A percentile compares a stretch with the other conserved stretches of the same genome.
These are phyloP conservation scores for Verasper variegatus DNA, from an alignment of 2,113 vertebrate species.

Conservation along the genomic window DNA sequence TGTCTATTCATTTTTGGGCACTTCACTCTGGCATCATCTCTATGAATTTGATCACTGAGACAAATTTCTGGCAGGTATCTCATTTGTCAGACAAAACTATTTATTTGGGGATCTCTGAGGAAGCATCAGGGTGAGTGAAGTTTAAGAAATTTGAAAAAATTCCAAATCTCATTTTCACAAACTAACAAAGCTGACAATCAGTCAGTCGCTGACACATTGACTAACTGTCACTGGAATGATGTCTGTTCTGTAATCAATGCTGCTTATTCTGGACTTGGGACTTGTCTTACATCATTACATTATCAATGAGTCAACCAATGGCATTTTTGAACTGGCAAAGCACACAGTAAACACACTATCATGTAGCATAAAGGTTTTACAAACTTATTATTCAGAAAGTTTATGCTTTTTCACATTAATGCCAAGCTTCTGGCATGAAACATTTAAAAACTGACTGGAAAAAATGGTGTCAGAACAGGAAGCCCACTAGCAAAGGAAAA, in stretches of 20 bases:
- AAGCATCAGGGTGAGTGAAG: background rate
- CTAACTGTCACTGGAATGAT: background rate
- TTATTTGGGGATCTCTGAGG: no score
- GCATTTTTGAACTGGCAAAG: background rate
- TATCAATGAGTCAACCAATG: background rate
- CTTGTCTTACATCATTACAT: slow-evolving; percentile 1
- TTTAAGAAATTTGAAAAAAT: no score
- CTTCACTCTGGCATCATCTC: background rate
- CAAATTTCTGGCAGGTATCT: background rate
- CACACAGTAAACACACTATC: no score
- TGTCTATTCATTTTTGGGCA: background rate
- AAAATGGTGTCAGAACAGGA: no score
- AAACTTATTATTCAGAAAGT: background rate
- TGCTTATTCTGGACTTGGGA: background rate
- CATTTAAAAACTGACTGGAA: no score
- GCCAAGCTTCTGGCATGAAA: background rate
- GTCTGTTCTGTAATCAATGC: background rate
- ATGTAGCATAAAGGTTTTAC: background rate
- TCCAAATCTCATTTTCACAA: no score
- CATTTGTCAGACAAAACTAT: no score
- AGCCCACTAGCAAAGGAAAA: no score
- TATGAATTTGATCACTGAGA: background rate
- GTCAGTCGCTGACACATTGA: background rate
- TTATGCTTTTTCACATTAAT: background rate
- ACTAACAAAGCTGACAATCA: background rate